Percentiles rank a stretch among this genome's conserved stretches.
Evolutionary conservation across 2,888 invertebrate species (phyloP).

Genomic region (Dione vanillae): DNA sequence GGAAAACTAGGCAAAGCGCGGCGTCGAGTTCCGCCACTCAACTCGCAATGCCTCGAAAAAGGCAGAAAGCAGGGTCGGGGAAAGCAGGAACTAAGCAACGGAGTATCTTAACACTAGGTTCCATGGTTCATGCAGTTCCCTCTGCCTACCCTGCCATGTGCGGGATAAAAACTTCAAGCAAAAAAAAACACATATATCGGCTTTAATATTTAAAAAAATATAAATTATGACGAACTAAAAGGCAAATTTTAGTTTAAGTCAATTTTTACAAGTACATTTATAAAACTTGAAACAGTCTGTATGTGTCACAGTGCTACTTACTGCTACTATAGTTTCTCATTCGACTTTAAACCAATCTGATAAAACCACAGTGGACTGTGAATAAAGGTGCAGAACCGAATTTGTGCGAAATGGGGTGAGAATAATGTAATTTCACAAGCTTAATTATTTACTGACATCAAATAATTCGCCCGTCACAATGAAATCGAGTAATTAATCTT

Average conservation of each 20-base stretch:
- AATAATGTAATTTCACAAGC: constrained; percentile 45
- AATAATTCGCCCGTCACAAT: constrained; percentile 30
- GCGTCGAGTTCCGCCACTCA: too few species aligned
- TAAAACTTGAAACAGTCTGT: constrained; percentile 1
- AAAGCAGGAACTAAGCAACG: too few species aligned
- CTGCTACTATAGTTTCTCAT: not conserved
- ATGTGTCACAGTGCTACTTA: not conserved
- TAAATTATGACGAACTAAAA: not conserved
- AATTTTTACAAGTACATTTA: not conserved
- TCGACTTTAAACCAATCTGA: constrained; percentile 4
- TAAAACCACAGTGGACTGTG: not conserved
- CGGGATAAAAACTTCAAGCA: too few species aligned
- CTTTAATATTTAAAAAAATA: too few species aligned
- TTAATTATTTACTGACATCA: constrained; percentile 36
- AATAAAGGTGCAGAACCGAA: constrained; percentile 50
- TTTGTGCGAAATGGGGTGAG: constrained; percentile 57
- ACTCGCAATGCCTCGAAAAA: too few species aligned
- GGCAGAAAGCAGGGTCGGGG: too few species aligned
- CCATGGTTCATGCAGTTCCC: too few species aligned
- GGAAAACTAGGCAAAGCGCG: too few species aligned
- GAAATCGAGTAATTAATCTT: constrained; percentile 36
- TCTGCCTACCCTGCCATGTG: too few species aligned
- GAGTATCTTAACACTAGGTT: too few species aligned
- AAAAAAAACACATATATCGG: too few species aligned
- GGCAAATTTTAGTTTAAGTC: not conserved